Conservation (phyloP, 2,888 invertebrate species). For the Phyto melanocephala region DNA sequence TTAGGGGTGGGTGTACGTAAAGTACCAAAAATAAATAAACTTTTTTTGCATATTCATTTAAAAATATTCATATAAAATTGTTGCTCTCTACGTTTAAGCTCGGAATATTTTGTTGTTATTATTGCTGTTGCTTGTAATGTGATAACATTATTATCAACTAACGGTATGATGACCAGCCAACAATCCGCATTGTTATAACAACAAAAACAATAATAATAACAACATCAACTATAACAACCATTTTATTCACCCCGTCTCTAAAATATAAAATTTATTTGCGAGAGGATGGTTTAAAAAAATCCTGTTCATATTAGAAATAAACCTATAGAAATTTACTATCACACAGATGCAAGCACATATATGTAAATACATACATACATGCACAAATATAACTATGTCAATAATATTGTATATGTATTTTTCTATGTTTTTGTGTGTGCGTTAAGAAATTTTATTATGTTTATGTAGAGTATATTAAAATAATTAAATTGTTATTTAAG, state of each 20-base stretch:
- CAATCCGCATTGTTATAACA: constrained; percentile 26
- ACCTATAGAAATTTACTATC: constrained; percentile 34
- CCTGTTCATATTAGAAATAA: constrained; percentile 43
- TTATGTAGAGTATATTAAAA: constrained; percentile 49
- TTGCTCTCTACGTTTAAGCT: constrained; percentile 46
- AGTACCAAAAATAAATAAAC: background rate
- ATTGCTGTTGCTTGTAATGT: constrained; percentile 37
- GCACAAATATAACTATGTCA: constrained; percentile 33
- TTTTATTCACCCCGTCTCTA: constrained; percentile 22
- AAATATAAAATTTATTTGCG: background rate
- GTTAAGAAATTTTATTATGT: constrained; percentile 38
- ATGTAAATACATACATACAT: background rate
- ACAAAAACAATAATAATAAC: background rate
- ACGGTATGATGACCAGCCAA: constrained; percentile 41
- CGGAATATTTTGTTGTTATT: constrained; percentile 11
- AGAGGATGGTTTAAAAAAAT: constrained; percentile 14
- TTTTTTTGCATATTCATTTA: constrained; percentile 11
- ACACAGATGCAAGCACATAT: background rate
- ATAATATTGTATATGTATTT: background rate
- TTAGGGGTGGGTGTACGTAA: constrained; percentile 51
- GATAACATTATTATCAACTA: constrained; percentile 59
- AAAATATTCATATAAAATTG: constrained; percentile 33
- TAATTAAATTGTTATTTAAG: constrained; percentile 41
- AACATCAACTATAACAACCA: background rate
- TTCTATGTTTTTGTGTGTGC: background rate